phyloP scores from a whole-genome alignment of 30 jellyfish, hydroid and myxozoan species.

The Nemopilema nomurai region DNA sequence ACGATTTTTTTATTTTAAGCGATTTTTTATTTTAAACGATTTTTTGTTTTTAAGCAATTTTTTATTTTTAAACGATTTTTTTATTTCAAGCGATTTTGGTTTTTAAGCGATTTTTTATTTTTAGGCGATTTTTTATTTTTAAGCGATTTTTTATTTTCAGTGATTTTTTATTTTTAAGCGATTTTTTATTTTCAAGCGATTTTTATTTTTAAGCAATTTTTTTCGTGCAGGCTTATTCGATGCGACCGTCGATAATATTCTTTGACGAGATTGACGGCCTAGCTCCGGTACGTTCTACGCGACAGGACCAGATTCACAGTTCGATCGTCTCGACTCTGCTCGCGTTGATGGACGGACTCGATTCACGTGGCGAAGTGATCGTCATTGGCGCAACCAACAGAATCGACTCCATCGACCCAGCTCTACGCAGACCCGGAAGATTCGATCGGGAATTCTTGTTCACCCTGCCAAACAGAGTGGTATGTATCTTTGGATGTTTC shows the following conservation, averaged over 20 bases:
- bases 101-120: no score
- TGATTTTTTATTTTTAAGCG: neutral
- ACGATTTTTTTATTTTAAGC: no score
- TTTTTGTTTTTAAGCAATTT: no score
- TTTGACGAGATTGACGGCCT: slow-evolving; percentile 98
- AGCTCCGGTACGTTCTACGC: slow-evolving; percentile 97
- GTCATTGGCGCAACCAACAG: slow-evolving; percentile 99
- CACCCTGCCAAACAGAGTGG: slow-evolving; percentile 84
- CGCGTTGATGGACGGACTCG: slow-evolving; percentile 98
- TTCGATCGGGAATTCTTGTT: slow-evolving; percentile 93
- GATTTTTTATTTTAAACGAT: no score
- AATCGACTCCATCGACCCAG: slow-evolving; percentile 96
- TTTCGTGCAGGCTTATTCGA: slow-evolving; percentile 92
- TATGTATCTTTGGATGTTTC: slow-evolving; percentile 30
- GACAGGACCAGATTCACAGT: slow-evolving; percentile 98
- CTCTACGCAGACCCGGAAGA: slow-evolving; percentile 98
- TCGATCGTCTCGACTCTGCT: slow-evolving; percentile 95
- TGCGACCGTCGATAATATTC: slow-evolving; percentile 98
- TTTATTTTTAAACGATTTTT: no score
- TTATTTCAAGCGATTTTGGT: no score
- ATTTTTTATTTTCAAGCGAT: neutral
- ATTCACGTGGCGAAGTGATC: slow-evolving; percentile 96
- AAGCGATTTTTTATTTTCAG: no score
- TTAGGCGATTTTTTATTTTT: no score
- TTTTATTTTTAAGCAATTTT: neutral